Evolutionary conservation across 2,888 invertebrate genomes (phyloP), one percentile per base, ranked within the genome.

Genomic region (Mesorhabditis belari): DNA sequence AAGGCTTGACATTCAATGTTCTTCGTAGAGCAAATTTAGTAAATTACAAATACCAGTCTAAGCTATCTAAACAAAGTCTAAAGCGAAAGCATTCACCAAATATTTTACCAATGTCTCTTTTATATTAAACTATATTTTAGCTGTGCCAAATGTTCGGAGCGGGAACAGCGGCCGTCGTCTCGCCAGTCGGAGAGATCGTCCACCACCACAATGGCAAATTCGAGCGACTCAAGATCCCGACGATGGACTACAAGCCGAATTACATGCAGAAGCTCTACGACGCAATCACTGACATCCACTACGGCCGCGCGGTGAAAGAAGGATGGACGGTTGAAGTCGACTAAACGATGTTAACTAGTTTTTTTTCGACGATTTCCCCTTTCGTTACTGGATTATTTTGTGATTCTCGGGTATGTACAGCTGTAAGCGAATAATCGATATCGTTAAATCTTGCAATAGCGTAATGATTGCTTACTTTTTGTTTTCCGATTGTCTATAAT

Each of bases 101-200:
- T n/a, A 9, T 35, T 35, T 35, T 35, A 35, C n/a, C n/a, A 35
- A 35, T 35, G 12, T 1, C n/a, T 35, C 17, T 6, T 12, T 12
- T 35, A 35, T 35, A 17, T 54, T 23, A 4, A 28, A 4, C 23
- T 28, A 28, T 24, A 44, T 85, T 85, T 0, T 84, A 95, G 94
- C 82, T 96, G 70, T 82, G 92, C 71, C 96, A 98, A 84, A 86
- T 96, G 82, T 98, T 98, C 83, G 96, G 95, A 59, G 87, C 92
- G 17, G 98, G 98, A 58, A 98, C 98, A 21, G 98, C 98, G 0
- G 92, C 92, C 75, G 86, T 93, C 55, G 90, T 98, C 21, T 91
- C 90, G 77, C 96, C 96, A 0, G 88, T 98, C 59, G 88, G 89
- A 58, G 86, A 87, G 64, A 90, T 98, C 64, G 86, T 89, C 60